phyloP scores from a whole-genome alignment of 1,140 invertebrate genomes.

The Drosophila prosaltans region DNA sequence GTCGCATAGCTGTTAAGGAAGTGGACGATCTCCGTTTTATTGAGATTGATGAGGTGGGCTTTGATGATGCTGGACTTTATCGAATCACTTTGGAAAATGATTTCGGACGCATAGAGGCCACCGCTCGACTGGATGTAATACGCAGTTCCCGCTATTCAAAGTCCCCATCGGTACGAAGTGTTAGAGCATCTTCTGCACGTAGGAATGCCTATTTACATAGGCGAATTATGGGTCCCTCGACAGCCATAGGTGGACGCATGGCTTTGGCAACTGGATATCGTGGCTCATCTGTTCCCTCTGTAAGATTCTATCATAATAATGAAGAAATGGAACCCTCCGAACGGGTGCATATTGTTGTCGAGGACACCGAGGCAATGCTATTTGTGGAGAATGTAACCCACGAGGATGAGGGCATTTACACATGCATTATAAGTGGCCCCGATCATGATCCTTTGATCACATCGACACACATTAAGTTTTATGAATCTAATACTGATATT shows the following conservation, averaged over 20 bases:
- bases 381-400: constrained; percentile 84
- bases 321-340: constrained; percentile 71
- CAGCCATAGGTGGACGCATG: constrained; percentile 84
- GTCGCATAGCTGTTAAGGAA: constrained; percentile 88
- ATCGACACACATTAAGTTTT: constrained; percentile 57
- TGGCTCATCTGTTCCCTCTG: constrained; percentile 85
- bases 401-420: constrained; percentile 87
- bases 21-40: constrained; percentile 90
- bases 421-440: constrained; percentile 87
- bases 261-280: constrained; percentile 85
- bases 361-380: constrained; percentile 76
- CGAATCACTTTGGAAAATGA: constrained; percentile 92
- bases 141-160: constrained; percentile 84
- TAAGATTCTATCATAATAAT: constrained; percentile 87
- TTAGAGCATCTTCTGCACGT: constrained; percentile 83
- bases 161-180: constrained; percentile 80
- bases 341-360: constrained; percentile 70
- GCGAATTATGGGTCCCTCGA: constrained; percentile 82
- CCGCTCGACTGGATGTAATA: constrained; percentile 91
- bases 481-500: constrained; percentile 31
- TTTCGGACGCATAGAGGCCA: constrained; percentile 90
- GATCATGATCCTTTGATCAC: constrained; percentile 84
- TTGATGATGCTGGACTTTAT: constrained; percentile 92
- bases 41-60: constrained; percentile 90
- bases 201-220: constrained; percentile 78